Evolutionary conservation across 2,888 invertebrate genomes (phyloP).

Genomic region (Torymus auratus): DNA sequence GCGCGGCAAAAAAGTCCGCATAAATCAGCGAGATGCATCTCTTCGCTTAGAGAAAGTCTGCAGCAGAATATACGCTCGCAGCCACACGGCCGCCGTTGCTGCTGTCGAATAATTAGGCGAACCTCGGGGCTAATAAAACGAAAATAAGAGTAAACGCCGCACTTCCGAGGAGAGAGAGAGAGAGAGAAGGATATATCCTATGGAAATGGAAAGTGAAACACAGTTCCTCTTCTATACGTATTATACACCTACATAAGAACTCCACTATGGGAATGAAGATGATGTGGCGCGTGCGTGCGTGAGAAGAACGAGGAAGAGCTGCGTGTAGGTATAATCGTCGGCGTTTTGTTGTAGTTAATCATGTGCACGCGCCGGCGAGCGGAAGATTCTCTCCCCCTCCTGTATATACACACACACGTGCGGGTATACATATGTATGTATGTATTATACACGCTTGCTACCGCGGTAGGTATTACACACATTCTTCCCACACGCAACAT

Average conservation of each 20-base stretch:
- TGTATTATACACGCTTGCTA: background rate
- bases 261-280: background rate
- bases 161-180: constrained; percentile 25
- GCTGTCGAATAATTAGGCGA: constrained; percentile 53
- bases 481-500: constrained; percentile 28
- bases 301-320: constrained; percentile 17
- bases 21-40: constrained; percentile 31
- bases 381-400: constrained; percentile 27
- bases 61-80: no score
- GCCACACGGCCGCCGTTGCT: no score
- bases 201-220: constrained; percentile 40
- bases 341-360: constrained; percentile 64
- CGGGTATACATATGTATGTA: background rate
- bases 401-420: background rate
- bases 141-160: constrained; percentile 41
- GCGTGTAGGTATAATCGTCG: constrained; percentile 58
- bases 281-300: constrained; percentile 53
- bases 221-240: no score
- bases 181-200: background rate
- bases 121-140: constrained; percentile 40
- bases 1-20: constrained; percentile 8
- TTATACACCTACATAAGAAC: no score
- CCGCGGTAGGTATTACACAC: background rate
- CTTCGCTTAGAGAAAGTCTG: constrained; percentile 43
- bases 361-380: constrained; percentile 34